Conservation (phyloP, 1,140 invertebrate genomes). For the Drosophila sp. region DNA sequence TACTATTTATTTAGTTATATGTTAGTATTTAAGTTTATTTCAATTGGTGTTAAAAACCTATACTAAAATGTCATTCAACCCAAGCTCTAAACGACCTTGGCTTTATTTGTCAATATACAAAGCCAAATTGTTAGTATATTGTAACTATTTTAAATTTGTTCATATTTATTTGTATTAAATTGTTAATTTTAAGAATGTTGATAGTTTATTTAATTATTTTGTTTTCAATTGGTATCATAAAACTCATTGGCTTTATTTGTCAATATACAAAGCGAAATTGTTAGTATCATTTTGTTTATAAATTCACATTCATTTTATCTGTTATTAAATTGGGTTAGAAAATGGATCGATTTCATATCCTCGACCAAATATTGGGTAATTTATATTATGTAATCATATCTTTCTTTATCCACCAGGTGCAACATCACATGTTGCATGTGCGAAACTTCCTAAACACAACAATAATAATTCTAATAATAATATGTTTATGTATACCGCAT, state of each 20-base stretch:
- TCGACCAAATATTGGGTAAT: background rate
- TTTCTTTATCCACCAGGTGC: conserved; percentile 29
- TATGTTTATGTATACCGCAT: conserved; percentile 43
- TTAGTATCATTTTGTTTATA: background rate
- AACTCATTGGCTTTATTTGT: background rate
- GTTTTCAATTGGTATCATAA: too few relatives aligned
- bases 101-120: background rate
- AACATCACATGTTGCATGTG: conserved; percentile 12
- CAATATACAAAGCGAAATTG: background rate
- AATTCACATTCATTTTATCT: background rate
- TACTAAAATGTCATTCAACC: background rate
- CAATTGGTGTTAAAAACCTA: too few relatives aligned
- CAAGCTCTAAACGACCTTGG: background rate
- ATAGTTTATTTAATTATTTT: too few relatives aligned
- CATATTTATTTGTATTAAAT: too few relatives aligned
- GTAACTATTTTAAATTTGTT: background rate
- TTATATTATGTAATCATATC: conserved; percentile 1
- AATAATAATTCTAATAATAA: conserved; percentile 6
- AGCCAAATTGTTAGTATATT: background rate
- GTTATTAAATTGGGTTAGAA: background rate
- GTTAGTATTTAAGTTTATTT: background rate
- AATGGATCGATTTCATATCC: background rate
- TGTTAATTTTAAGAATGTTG: too few relatives aligned
- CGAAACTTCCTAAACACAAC: conserved; percentile 7
- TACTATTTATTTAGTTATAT: background rate